Evolutionary conservation across 2,888 invertebrate species (phyloP), one percentile per base, ranked within the genome.

Genomic region (Anagyrus pseudococci): DNA sequence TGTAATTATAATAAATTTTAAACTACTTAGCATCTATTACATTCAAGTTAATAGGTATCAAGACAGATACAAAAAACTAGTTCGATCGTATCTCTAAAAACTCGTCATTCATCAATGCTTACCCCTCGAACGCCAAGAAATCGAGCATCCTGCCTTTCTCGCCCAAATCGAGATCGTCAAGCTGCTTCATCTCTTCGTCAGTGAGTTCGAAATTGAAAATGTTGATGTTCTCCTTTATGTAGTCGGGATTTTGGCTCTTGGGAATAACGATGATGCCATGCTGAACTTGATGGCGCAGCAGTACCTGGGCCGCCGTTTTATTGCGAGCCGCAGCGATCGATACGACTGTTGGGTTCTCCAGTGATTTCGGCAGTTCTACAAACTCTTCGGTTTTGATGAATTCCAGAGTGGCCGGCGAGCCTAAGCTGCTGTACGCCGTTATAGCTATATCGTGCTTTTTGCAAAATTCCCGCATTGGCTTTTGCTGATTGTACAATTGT

Each of bases 401-500:
- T 1, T 70, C 69, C 73, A 87, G 86, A 8, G 89, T 87, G 2
- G 88, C 89, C 1, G 90, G 90, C 62, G 90, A 90, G 7, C 89
- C 91, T 13, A 68, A 20, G 0, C 90, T 89, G 25, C 89, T 87
- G 75, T 89, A 91, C 0, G 89, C 90, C 3, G 89, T 89, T n/a
- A 91, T 80, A 1, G 84, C 82, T 52, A 93, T 89, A 53, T 87
- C 82, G 64, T 88, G 81, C 29, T 84, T 80, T n/a, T 82, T 80
- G 74, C 92, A 92, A 68, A 86, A 85, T 44, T 86, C 80, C 13
- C 87, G 82, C 56, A 93, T 75, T 13, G 85, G 82, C 62, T 82
- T 80, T 76, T 93, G 93, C 76, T 92, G 92, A 69, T 90, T 85
- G 77, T 91, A 89, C 0, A 90, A 88, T 72, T 93, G 91, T 54